phyloP scores from a whole-genome alignment of 2,797 vertebrate species.

The Enteromius argenteus region DNA sequence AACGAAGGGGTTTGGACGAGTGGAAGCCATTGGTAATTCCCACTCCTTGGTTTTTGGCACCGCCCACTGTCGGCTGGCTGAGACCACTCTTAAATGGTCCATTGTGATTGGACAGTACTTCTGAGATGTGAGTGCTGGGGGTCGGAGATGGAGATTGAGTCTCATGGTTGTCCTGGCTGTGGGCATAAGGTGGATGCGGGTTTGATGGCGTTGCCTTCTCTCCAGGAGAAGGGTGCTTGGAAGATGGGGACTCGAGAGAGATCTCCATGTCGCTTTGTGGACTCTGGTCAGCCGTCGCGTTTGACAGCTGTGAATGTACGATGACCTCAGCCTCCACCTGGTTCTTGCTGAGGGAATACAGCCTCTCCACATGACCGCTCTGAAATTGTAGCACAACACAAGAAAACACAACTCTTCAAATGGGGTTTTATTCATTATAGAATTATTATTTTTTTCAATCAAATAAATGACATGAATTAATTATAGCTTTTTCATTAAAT shows the following conservation, averaged over 20 bases:
- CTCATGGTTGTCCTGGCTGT: slow-evolving; percentile 34
- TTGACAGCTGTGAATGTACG: slow-evolving; percentile 92
- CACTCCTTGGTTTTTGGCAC: slow-evolving; percentile 60
- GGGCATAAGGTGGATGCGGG: slow-evolving; percentile 34
- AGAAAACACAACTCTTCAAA: not conserved
- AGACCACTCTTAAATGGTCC: slow-evolving; percentile 62
- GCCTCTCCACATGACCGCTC: slow-evolving; percentile 67
- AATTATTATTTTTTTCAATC: too few relatives aligned
- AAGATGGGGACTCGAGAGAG: slow-evolving; percentile 67
- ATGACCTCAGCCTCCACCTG: slow-evolving; percentile 96
- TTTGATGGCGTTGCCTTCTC: slow-evolving; percentile 47
- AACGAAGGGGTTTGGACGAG: slow-evolving; percentile 67
- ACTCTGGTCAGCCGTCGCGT: slow-evolving; percentile 69
- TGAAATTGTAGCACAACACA: slow-evolving; percentile 37
- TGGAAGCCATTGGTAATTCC: slow-evolving; percentile 86
- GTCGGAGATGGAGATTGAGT: slow-evolving; percentile 61
- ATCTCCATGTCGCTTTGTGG: slow-evolving; percentile 65
- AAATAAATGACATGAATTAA: not conserved
- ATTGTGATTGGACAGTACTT: slow-evolving; percentile 70
- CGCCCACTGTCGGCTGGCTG: slow-evolving; percentile 58
- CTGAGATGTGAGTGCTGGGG: slow-evolving; percentile 65
- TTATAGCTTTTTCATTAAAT: not conserved
- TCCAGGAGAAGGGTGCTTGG: slow-evolving; percentile 60
- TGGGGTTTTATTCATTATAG: not conserved
- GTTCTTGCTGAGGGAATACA: slow-evolving; percentile 77